A percentile compares a stretch with the other conserved stretches of the same genome.
Conservation (phyloP, 23 tunicate species). For the Trididemnum clinides region DNA sequence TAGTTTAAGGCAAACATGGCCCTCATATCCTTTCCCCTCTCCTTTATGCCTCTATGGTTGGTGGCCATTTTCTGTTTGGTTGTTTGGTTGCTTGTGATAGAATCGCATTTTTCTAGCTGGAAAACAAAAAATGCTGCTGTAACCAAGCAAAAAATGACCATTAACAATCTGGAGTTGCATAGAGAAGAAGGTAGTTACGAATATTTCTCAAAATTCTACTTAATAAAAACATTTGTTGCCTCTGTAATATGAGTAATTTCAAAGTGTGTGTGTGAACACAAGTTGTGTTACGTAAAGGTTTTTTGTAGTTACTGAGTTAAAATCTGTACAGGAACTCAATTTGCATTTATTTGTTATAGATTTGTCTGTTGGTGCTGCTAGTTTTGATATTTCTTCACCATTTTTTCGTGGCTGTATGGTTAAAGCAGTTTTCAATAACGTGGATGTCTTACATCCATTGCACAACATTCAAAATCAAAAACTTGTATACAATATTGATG, state of each 20-base stretch:
- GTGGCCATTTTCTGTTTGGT: too few relatives aligned
- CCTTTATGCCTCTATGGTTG: too few relatives aligned
- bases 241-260: too few relatives aligned
- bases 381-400: slow-evolving; percentile 7
- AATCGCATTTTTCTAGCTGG: too few relatives aligned
- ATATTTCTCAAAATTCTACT: too few relatives aligned
- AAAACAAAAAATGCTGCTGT: too few relatives aligned
- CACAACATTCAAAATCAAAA: slow-evolving; percentile 28
- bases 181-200: too few relatives aligned
- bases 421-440: slow-evolving; percentile 46
- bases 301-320: neutral
- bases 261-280: neutral
- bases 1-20: too few relatives aligned
- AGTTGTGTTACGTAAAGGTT: neutral
- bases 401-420: slow-evolving; percentile 76
- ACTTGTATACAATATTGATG: slow-evolving; percentile 54
- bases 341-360: neutral
- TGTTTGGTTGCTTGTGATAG: too few relatives aligned
- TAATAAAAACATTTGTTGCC: neutral
- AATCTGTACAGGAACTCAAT: neutral
- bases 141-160: too few relatives aligned
- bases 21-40: too few relatives aligned
- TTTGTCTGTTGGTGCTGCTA: slow-evolving; percentile 26
- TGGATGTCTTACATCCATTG: slow-evolving; percentile 66
- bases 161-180: too few relatives aligned